phyloP scores from a whole-genome alignment of 1,140 invertebrate species.

The Leptinotarsa texana region DNA sequence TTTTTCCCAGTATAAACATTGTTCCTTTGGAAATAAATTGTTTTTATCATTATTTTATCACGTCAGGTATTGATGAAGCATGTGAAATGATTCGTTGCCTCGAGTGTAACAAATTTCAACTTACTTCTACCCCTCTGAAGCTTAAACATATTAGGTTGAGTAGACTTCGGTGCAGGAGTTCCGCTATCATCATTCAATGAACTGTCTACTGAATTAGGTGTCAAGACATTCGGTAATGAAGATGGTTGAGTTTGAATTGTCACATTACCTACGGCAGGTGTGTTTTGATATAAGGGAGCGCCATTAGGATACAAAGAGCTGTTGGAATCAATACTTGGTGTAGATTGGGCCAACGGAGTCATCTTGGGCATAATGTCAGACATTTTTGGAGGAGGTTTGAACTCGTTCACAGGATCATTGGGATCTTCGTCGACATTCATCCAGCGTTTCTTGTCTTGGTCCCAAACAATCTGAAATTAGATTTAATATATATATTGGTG shows the following conservation, averaged over 20 bases:
- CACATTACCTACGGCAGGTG: slow-evolving; percentile 21
- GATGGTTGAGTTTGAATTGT: slow-evolving; percentile 16
- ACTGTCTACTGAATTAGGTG: slow-evolving; percentile 39
- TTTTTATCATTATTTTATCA: too few species aligned
- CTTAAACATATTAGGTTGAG: slow-evolving; percentile 74
- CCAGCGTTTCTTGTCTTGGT: slow-evolving; percentile 82
- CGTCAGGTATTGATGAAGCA: too few species aligned
- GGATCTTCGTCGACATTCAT: slow-evolving; percentile 77
- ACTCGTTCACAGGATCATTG: slow-evolving; percentile 61
- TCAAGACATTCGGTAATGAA: slow-evolving; percentile 38
- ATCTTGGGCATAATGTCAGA: slow-evolving; percentile 58
- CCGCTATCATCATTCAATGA: slow-evolving; percentile 16
- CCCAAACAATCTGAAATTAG: slow-evolving; percentile 84
- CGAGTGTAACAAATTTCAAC: background rate
- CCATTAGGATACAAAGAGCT: background rate
- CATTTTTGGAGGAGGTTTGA: slow-evolving; percentile 79
- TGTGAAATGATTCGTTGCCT: too few species aligned
- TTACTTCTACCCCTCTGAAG: slow-evolving; percentile 71
- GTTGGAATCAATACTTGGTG: slow-evolving; percentile 23
- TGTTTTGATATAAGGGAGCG: background rate
- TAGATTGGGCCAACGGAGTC: slow-evolving; percentile 7
- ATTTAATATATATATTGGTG: background rate
- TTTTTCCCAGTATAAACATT: too few species aligned
- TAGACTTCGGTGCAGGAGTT: slow-evolving; percentile 53
- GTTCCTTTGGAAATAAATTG: too few species aligned